These are phyloP conservation scores for Otolemur garnettii DNA, from an alignment of 2,113 vertebrate genomes.

Conservation along the genomic window DNA sequence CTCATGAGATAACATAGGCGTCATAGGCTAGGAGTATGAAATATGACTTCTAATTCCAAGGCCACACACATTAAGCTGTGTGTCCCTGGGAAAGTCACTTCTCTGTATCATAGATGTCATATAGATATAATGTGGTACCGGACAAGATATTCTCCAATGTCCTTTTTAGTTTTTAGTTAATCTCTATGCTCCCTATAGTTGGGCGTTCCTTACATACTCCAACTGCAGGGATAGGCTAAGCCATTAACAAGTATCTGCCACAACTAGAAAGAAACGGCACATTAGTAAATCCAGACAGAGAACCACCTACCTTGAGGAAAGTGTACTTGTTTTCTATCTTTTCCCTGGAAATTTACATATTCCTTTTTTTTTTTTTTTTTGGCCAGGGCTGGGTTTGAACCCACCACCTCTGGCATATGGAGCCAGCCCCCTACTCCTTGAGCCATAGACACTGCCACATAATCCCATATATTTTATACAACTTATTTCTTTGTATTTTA, in stretches of 20 bases:
- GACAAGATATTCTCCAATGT: neutral
- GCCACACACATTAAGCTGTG: neutral
- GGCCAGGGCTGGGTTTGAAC: too few species aligned
- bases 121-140: neutral
- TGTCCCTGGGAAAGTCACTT: neutral
- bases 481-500: constrained; percentile 28
- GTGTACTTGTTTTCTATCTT: neutral
- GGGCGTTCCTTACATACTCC: neutral
- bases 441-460: too few species aligned
- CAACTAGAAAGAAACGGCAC: neutral
- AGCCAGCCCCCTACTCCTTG: too few species aligned
- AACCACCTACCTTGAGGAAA: neutral
- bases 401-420: too few species aligned
- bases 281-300: neutral
- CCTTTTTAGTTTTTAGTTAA: neutral
- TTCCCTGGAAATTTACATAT: neutral
- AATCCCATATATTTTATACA: neutral
- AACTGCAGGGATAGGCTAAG: neutral
- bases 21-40: neutral
- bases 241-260: neutral
- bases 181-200: neutral
- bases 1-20: neutral
- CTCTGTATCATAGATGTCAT: neutral
- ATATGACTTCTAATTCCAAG: neutral
- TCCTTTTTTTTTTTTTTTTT: too few species aligned